A percentile compares a stretch with the other conserved stretches of the same genome.
phyloP scores from a whole-genome alignment of 2,888 invertebrate genomes.

The Stenodema calcarata region DNA sequence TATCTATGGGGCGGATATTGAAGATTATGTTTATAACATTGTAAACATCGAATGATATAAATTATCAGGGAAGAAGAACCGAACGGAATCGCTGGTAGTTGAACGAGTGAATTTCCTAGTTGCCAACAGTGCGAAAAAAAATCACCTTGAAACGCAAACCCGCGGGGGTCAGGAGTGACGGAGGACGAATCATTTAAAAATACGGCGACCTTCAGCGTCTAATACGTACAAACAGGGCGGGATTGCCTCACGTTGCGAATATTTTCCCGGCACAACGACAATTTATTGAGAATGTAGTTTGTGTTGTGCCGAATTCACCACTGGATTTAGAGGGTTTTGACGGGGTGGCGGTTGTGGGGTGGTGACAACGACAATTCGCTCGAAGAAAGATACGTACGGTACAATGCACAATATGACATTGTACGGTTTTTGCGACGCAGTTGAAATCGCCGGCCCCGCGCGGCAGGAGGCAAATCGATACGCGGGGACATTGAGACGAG shows the following conservation, averaged over 20 bases:
- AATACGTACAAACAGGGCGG: not conserved
- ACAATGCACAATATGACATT: too few species aligned
- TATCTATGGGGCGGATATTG: too few species aligned
- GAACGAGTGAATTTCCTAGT: not conserved
- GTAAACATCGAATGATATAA: not conserved
- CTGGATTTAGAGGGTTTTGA: not conserved
- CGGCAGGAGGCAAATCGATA: not conserved
- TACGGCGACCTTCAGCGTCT: not conserved
- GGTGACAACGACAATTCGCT: too few species aligned
- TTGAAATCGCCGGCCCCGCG: not conserved
- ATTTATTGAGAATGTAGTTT: not conserved
- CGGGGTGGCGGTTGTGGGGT: not conserved
- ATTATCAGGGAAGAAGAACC: not conserved
- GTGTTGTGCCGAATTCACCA: too few species aligned
- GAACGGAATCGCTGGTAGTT: not conserved
- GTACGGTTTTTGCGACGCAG: not conserved
- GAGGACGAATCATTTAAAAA: conserved; percentile 25
- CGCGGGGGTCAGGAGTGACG: not conserved
- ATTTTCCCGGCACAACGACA: not conserved
- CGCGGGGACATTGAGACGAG: not conserved
- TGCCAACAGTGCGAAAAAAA: not conserved
- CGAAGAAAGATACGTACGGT: too few species aligned
- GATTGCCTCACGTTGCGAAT: not conserved
- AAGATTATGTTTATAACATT: too few species aligned
- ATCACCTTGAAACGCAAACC: conserved; percentile 9